phyloP scores from a whole-genome alignment of 92 coral and sea anemone species.

The Zoanthus sansibaricus region DNA sequence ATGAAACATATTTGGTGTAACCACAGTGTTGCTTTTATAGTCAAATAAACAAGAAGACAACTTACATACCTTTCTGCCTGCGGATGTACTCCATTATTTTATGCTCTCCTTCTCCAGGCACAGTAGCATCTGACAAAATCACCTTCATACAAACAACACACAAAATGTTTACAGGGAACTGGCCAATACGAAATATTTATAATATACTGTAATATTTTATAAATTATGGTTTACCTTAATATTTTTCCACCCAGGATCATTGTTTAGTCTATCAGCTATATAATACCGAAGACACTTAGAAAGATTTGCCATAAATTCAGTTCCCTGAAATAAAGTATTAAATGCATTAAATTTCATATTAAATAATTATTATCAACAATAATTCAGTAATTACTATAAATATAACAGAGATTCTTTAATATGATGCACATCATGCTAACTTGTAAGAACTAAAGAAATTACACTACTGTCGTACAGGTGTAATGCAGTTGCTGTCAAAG shows the following conservation, averaged over 20 bases:
- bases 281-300: conserved; percentile 90
- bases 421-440: too few relatives aligned
- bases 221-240: conserved; percentile 71
- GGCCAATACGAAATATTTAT: not conserved
- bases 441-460: not conserved
- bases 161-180: not conserved
- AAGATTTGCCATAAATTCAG: conserved; percentile 96
- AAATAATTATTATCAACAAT: too few relatives aligned
- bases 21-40: too few relatives aligned
- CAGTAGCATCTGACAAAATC: conserved; percentile 96
- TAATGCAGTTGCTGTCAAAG: conserved; percentile 99
- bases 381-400: too few relatives aligned
- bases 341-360: too few relatives aligned
- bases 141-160: conserved; percentile 56
- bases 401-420: too few relatives aligned
- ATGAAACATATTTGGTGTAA: too few relatives aligned
- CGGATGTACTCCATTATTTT: conserved; percentile 98
- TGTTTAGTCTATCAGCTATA: conserved; percentile 93
- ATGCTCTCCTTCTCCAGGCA: conserved; percentile 99
- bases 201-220: not conserved
- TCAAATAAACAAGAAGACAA: not conserved
- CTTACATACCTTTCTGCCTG: conserved; percentile 83
- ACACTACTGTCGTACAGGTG: conserved; percentile 79
- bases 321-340: conserved; percentile 73
- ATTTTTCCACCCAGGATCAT: conserved; percentile 97